Percentiles rank a stretch among this genome's conserved stretches.
Evolutionary conservation across 2,113 vertebrate species (phyloP).

Genomic region (Xenus cinereus): DNA sequence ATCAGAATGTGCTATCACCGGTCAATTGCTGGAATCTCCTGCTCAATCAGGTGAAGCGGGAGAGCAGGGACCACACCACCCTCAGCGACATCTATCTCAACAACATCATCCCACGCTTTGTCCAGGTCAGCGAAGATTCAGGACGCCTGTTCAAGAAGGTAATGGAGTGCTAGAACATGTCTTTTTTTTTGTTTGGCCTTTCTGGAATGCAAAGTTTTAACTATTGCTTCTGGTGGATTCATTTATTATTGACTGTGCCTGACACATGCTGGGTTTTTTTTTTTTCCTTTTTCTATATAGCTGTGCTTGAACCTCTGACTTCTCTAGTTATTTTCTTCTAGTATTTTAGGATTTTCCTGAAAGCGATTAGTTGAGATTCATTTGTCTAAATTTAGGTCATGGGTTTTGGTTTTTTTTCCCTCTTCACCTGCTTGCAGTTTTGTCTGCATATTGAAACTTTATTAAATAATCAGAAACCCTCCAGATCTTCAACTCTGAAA

Average conservation of each 20-base stretch:
- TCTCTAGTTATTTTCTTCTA: not conserved
- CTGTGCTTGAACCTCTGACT: not conserved
- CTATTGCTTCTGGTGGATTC: fast-evolving
- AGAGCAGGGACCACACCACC: constrained; percentile 96
- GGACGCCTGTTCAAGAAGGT: constrained; percentile 99
- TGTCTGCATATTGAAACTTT: not conserved
- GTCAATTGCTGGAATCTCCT: constrained; percentile 98
- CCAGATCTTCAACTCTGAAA: not conserved
- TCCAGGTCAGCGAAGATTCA: constrained; percentile 96
- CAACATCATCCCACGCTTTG: constrained; percentile 97
- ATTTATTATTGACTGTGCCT: not conserved
- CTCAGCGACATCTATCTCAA: constrained; percentile 99
- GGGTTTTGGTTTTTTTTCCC: not conserved
- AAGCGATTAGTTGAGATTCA: not conserved
- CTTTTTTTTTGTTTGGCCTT: not conserved
- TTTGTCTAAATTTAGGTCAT: not conserved
- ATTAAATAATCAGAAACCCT: not conserved
- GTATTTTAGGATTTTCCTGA: not conserved
- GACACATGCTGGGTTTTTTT: not conserved
- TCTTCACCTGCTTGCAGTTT: not conserved
- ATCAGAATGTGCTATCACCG: constrained; percentile 92
- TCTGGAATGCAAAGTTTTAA: not conserved
- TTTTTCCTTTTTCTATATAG: not conserved
- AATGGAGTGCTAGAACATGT: not conserved
- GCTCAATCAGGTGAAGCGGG: constrained; percentile 94